phyloP scores from a whole-genome alignment of 1,140 invertebrate species.

The Tenebrio molitor region DNA sequence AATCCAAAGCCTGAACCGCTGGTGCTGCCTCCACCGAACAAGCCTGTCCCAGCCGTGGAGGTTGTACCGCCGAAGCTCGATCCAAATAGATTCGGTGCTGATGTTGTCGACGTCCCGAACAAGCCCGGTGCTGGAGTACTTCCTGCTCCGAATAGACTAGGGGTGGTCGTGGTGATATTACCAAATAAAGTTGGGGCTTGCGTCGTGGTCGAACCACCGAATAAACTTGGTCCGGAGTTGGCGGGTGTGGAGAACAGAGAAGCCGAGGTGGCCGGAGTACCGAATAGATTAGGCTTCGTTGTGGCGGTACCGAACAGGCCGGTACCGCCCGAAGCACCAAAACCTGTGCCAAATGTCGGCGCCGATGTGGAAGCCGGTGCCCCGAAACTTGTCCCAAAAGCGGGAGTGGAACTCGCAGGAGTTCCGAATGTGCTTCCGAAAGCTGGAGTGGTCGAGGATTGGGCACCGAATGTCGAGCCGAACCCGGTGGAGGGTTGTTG shows the following conservation, averaged over 20 bases:
- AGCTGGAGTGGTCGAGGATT: conserved; percentile 33
- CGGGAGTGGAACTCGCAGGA: conserved; percentile 63
- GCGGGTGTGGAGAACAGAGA: conserved; percentile 64
- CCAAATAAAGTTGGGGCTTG: conserved; percentile 65
- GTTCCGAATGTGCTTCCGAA: conserved; percentile 67
- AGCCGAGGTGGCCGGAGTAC: conserved; percentile 63
- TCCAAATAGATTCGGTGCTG: conserved; percentile 62
- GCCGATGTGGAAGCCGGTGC: conserved; percentile 54
- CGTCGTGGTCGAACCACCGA: conserved; percentile 56
- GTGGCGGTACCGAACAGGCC: conserved; percentile 63
- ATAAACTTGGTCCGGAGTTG: conserved; percentile 54
- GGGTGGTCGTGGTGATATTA: conserved; percentile 38
- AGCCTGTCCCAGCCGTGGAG: conserved; percentile 59
- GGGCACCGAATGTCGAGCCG: conserved; percentile 56
- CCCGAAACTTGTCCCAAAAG: conserved; percentile 64
- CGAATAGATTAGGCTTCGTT: conserved; percentile 64
- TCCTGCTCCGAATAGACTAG: conserved; percentile 59
- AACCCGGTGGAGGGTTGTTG: conserved; percentile 47
- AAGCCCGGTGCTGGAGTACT: conserved; percentile 50
- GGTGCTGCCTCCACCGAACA: conserved; percentile 62
- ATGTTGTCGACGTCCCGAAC: conserved; percentile 50
- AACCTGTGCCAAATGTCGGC: conserved; percentile 62
- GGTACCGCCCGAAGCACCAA: conserved; percentile 63
- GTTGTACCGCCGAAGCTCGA: conserved; percentile 57
- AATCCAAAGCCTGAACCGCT: conserved; percentile 50